Evolutionary conservation across 1,140 invertebrate species (phyloP).

Genomic region (Zaprionus camerounensis): DNA sequence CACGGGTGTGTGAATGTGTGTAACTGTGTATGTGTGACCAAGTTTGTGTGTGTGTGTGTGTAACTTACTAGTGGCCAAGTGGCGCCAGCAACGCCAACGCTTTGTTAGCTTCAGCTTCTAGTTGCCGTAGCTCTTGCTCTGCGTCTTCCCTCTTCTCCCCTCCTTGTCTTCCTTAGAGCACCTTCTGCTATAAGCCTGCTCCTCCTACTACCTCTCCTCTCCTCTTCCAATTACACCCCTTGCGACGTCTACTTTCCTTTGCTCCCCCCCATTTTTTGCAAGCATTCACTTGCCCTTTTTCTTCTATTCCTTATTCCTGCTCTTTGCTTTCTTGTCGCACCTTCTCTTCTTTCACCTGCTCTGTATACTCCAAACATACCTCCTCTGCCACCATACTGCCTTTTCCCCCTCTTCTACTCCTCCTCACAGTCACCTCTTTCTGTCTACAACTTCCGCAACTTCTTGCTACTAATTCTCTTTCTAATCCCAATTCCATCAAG

Average conservation of each 20-base stretch:
- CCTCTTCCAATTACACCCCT: too few species aligned
- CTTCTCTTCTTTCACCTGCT: neutral
- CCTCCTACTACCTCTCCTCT: too few species aligned
- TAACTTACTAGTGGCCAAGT: conserved; percentile 41
- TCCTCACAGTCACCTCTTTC: too few species aligned
- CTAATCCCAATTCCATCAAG: too few species aligned
- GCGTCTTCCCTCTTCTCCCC: neutral
- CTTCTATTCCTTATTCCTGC: neutral
- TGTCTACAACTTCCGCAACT: too few species aligned
- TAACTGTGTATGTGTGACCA: conserved; percentile 5
- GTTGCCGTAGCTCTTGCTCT: neutral
- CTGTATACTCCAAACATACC: neutral
- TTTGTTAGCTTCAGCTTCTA: conserved; percentile 31
- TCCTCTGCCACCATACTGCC: neutral
- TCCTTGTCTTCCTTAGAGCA: neutral
- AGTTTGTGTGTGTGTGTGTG: conserved; percentile 5
- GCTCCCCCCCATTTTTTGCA: neutral
- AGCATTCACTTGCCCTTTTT: too few species aligned
- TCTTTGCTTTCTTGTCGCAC: neutral
- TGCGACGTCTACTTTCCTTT: too few species aligned
- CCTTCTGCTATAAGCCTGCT: neutral
- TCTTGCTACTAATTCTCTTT: too few species aligned
- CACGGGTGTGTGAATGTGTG: neutral
- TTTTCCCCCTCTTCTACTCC: neutral
- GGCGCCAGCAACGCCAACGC: conserved; percentile 66